Evolutionary conservation across 2,888 invertebrate species (phyloP).

Genomic region (Eupsilia transversa): DNA sequence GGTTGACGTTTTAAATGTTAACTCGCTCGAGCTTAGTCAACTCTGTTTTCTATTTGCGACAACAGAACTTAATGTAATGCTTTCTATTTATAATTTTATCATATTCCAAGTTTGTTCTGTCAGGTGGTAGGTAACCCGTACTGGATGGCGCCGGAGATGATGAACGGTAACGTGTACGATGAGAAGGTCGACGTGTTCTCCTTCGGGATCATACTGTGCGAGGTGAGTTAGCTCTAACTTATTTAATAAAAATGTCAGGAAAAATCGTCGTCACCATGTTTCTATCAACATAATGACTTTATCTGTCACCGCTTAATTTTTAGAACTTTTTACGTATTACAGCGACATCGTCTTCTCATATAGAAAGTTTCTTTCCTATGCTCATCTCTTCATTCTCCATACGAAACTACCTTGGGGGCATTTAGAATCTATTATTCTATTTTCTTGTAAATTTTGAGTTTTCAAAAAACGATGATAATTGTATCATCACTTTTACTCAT

Average conservation of each 20-base stretch:
- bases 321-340: neutral
- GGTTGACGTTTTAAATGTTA: no score
- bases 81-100: neutral
- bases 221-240: constrained; percentile 89
- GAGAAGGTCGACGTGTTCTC: constrained; percentile 99
- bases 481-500: no score
- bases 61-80: neutral
- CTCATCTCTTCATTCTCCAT: no score
- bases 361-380: no score
- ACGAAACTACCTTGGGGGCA: no score
- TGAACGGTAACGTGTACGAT: constrained; percentile 98
- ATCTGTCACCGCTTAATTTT: no score
- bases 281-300: no score
- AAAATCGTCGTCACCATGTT: no score
- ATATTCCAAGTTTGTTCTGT: neutral
- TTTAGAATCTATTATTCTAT: no score
- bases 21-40: neutral
- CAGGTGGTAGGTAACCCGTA: constrained; percentile 97
- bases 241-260: neutral
- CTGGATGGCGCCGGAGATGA: constrained; percentile 99
- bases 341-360: no score
- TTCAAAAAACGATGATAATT: no score
- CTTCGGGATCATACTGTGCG: constrained; percentile 98
- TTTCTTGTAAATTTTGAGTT: no score
- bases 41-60: neutral